phyloP scores from a whole-genome alignment of 2,797 vertebrate genomes.

The Pseudochirops cupreus region DNA sequence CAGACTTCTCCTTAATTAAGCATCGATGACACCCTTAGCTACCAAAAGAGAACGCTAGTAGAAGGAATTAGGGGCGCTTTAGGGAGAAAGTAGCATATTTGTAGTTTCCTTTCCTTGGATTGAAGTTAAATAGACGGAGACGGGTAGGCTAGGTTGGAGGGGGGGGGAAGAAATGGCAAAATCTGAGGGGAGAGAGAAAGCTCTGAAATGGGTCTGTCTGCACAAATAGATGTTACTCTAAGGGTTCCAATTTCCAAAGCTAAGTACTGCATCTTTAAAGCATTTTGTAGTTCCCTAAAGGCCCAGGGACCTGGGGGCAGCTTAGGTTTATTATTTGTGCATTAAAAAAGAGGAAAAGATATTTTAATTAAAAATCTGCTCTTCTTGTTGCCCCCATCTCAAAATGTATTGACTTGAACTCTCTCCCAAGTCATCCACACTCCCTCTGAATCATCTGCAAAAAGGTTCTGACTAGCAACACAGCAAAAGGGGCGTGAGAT shows the following conservation, averaged over 20 bases:
- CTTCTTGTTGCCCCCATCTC: conserved; percentile 35
- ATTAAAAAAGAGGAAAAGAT: conserved; percentile 70
- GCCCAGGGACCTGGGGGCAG: conserved; percentile 30
- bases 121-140: conserved; percentile 54
- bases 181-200: conserved; percentile 37
- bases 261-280: conserved; percentile 54
- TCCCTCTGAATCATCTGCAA: conserved; percentile 26
- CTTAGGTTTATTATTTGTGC: conserved; percentile 60
- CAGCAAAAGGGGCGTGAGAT: conserved; percentile 32
- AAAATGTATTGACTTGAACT: not conserved
- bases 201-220: conserved; percentile 35
- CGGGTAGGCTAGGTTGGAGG: conserved; percentile 56
- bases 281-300: conserved; percentile 75
- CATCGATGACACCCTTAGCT: conserved; percentile 81
- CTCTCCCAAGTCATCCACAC: conserved; percentile 3
- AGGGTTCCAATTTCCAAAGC: conserved; percentile 26
- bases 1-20: conserved; percentile 85
- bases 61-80: conserved; percentile 59
- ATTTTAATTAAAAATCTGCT: conserved; percentile 70
- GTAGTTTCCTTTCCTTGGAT: conserved; percentile 45
- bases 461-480: conserved; percentile 21
- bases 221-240: conserved; percentile 37
- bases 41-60: conserved; percentile 39
- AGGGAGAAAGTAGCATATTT: conserved; percentile 48
- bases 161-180: not conserved